Conservation (phyloP, 2,113 vertebrate species). For the Pelmatolapia mariae region DNA sequence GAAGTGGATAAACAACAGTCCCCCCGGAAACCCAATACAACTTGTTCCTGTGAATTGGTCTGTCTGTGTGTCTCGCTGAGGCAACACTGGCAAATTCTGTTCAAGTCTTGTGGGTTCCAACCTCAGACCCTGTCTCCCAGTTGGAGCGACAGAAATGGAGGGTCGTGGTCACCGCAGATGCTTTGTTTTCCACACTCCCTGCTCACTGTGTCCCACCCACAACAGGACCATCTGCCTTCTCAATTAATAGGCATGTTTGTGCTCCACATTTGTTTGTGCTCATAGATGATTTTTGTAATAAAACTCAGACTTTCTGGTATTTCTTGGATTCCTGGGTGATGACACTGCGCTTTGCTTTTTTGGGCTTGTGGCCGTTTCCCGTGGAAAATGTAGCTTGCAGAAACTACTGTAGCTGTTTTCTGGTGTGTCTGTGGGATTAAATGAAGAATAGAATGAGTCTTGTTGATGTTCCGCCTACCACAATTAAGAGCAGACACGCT, state of each 20-base stretch:
- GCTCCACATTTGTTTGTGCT: conserved; percentile 68
- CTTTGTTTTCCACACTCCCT: conserved; percentile 53
- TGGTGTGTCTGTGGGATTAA: conserved; percentile 61
- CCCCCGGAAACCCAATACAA: conserved; percentile 43
- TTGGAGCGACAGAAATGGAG: conserved; percentile 46
- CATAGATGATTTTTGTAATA: conserved; percentile 63
- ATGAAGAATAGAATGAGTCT: conserved; percentile 66
- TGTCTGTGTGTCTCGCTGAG: conserved; percentile 48
- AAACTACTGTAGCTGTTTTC: conserved; percentile 65
- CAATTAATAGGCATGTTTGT: conserved; percentile 63
- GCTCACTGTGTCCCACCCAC: conserved; percentile 14
- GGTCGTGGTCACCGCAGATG: conserved; percentile 38
- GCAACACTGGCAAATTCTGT: conserved; percentile 61
- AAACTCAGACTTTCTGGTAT: conserved; percentile 71
- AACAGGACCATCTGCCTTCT: conserved; percentile 55
- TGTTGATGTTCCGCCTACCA: conserved; percentile 51
- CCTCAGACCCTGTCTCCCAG: conserved; percentile 54
- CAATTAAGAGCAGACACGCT: conserved; percentile 67
- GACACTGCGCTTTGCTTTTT: conserved; percentile 56
- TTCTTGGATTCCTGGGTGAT: conserved; percentile 67
- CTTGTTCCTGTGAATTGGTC: conserved; percentile 49
- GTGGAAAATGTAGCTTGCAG: conserved; percentile 63
- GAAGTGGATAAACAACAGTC: conserved; percentile 54
- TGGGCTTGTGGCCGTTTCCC: conserved; percentile 59
- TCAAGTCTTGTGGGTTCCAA: conserved; percentile 62